Evolutionary conservation across 2,797 vertebrate species (phyloP), one percentile per base, ranked within the genome.

Genomic region (Phylloscopus collybita): DNA sequence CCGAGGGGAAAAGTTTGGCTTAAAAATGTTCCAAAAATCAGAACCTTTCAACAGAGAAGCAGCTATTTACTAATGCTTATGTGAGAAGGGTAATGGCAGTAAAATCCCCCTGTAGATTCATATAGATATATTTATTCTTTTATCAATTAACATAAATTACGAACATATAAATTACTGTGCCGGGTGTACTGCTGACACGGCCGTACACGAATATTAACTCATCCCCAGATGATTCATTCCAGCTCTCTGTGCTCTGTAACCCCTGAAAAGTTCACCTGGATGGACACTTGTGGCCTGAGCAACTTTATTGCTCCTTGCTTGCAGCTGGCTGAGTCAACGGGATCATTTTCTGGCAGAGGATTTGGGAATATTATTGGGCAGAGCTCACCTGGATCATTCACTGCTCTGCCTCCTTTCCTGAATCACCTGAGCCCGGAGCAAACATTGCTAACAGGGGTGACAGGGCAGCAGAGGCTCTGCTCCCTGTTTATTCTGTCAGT

Each of bases 211-310:
- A 62, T 8, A 40, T 10, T 25, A 60, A 64, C 54, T 44, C 17
- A 30, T 25, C 16, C 1, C 27, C 13, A 62, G 59, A 34, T 0
- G 1, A 57, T 22, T 51, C 29, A 2, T 18, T 53, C 61, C 22
- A 27, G 19, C 15, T 45, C 66, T 25, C 9, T 9, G 16, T 5
- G 12, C 60, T 45, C 56, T 19, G 9, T 15, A 47, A 56, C 6
- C 20, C 5, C 36, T 29, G 4, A 51, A 10, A 64, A 47, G 6
- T 12, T 45, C 8, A 47, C 7, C 6, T 16, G 0, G 3, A 2
- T 11, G 3, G 50, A 19, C 16, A 54, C 17, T 5, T 5, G 27
- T 8, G 36, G 19, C 29, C 29, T 8, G 11, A 61, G 36, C 10
- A 66, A 13, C 1, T 1, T 16, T 3, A 11, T 62, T 2, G 2